phyloP scores from a whole-genome alignment of 2,888 invertebrate species.

The Vanessa cardui region DNA sequence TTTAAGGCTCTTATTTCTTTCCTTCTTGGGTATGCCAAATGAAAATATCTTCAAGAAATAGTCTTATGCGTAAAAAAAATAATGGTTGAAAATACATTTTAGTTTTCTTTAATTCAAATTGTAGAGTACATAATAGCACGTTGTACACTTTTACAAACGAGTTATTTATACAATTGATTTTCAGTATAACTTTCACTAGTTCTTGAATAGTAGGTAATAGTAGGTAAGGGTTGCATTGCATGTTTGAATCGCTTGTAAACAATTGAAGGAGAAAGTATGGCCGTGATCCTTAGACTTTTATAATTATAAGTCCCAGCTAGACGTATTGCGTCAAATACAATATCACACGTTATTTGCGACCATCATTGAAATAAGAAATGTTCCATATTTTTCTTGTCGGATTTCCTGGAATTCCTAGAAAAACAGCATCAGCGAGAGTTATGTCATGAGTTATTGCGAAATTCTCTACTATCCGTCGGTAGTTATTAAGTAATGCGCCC shows the following conservation, averaged over 20 bases:
- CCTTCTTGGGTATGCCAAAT: no score
- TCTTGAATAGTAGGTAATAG: conserved; percentile 31
- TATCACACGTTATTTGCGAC: conserved; percentile 10
- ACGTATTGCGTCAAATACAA: conserved; percentile 26
- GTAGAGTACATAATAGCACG: not conserved
- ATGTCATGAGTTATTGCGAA: conserved; percentile 4
- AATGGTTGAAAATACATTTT: not conserved
- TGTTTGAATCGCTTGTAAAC: conserved; percentile 39
- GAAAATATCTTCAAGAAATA: no score
- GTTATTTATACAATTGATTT: conserved; percentile 23
- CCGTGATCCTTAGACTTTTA: conserved; percentile 50
- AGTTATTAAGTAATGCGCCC: conserved; percentile 14
- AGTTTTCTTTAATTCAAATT: not conserved
- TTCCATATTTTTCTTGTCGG: not conserved
- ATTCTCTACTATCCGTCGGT: not conserved
- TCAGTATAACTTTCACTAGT: conserved; percentile 26
- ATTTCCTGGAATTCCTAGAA: not conserved
- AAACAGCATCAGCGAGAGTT: not conserved
- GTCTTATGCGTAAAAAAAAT: no score
- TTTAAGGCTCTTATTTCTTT: no score
- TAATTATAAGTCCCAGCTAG: conserved; percentile 38
- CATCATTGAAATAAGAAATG: not conserved
- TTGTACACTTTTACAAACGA: conserved; percentile 6
- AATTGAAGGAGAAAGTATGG: conserved; percentile 56
- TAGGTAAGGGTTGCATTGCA: conserved; percentile 41